phyloP scores from a whole-genome alignment of 1,140 invertebrate species.

The Zaprionus tsacasi region DNA sequence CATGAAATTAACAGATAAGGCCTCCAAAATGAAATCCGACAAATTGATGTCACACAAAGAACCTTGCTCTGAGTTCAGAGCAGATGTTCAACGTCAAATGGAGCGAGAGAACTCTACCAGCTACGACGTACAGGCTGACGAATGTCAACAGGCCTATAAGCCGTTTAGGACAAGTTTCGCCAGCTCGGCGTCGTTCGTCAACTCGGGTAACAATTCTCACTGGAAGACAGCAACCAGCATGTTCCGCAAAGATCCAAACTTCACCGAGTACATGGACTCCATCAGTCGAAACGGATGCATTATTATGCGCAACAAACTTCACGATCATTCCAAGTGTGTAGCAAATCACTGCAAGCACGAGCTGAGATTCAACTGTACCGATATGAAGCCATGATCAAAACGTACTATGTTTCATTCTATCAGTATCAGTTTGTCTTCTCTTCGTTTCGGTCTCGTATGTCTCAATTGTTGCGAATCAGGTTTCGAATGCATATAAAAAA shows the following conservation, averaged over 20 bases:
- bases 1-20: constrained; percentile 70
- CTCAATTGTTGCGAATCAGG: neutral
- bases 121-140: constrained; percentile 50
- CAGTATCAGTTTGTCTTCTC: neutral
- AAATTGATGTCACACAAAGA: constrained; percentile 57
- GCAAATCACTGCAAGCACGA: constrained; percentile 75
- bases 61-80: constrained; percentile 71
- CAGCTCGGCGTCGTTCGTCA: constrained; percentile 65
- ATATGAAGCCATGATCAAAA: constrained; percentile 53
- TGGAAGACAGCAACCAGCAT: constrained; percentile 64
- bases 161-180: constrained; percentile 77
- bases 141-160: constrained; percentile 70
- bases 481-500: neutral
- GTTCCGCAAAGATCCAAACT: constrained; percentile 67
- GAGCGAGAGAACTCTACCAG: constrained; percentile 52
- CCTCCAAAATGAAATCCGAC: constrained; percentile 58
- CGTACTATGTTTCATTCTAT: neutral
- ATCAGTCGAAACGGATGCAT: constrained; percentile 80
- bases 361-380: constrained; percentile 64
- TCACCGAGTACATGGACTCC: constrained; percentile 81
- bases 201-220: constrained; percentile 73
- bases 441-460: neutral
- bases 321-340: constrained; percentile 76
- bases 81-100: constrained; percentile 72
- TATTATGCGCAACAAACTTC: constrained; percentile 77